Percentiles rank a stretch among this genome's conserved stretches.
Evolutionary conservation across 2,113 vertebrate genomes (phyloP).

Genomic region (Ceyx melanurus): DNA sequence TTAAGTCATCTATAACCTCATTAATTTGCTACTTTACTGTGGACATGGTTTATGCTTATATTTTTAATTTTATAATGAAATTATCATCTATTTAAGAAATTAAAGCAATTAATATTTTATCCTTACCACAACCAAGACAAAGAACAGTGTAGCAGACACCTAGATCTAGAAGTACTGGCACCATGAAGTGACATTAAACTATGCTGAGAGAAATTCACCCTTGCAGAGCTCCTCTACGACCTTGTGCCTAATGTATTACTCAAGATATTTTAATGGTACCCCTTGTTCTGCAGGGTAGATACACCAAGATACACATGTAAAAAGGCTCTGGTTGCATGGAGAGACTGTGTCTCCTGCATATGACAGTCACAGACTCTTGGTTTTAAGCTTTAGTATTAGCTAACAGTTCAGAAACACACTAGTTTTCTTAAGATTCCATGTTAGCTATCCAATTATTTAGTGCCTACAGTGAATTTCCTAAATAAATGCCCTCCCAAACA

Average conservation of each 20-base stretch:
- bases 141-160: not conserved
- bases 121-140: not conserved
- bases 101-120: not conserved
- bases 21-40: slow-evolving; percentile 2
- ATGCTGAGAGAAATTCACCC: not conserved
- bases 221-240: not conserved
- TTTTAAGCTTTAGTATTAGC: not conserved
- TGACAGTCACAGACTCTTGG: not conserved
- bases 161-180: not conserved
- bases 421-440: not conserved
- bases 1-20: not conserved
- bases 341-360: not conserved
- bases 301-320: not conserved
- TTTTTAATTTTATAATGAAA: slow-evolving; percentile 34
- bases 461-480: not conserved
- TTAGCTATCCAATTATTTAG: not conserved
- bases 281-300: not conserved
- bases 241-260: accelerated
- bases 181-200: not conserved
- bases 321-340: not conserved
- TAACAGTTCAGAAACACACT: not conserved
- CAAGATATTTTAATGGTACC: not conserved
- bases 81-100: not conserved
- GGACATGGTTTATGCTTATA: not conserved
- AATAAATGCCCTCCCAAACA: not conserved